Evolutionary conservation across 2,797 vertebrate genomes (phyloP), one percentile per base, ranked within the genome.

Genomic region (Saxicola maurus): DNA sequence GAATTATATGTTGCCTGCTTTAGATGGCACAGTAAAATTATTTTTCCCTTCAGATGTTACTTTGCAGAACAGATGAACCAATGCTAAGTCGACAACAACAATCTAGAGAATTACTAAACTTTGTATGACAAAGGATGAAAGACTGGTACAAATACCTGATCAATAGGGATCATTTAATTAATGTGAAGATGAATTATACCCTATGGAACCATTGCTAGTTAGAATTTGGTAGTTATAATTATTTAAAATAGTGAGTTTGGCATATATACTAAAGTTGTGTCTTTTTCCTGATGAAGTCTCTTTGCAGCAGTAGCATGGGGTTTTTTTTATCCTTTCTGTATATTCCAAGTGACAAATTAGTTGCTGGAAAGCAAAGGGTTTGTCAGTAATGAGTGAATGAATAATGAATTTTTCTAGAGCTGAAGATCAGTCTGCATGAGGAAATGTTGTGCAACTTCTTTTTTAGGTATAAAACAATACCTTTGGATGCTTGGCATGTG

Each of bases 401-500:
- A 7, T 67, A 62, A 17, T 48, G 17, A 55, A 11, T 40, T 49
- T 69, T 89, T 64, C 38, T 74, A 14, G 17, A 74, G 20, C 15
- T 3, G 0, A 24, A 73, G 37, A 12, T 74, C 45, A 46, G 16
- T 33, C 28, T 73, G 9, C 24, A 17, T 49, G 52, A 90, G 27
- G 40, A 91, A 71, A 55, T 18, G 18, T 67, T 75, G 27, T 86
- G 38, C 60, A 45, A 71, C 53, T 96, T 93, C 30, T 89, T 95
- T 97, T 96, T 77, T 91, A 99, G 99, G 95, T 96, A 95, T 88
- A 96, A 96, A 64, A 66, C 96, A 65, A 98, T 99, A 94, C 98
- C 99, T 51, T 96, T 99, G 98, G 98, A 99, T 46, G 98, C 98
- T 83, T 99, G 99, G 99, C 97, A 96, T 0, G 98, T 99, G 59